Evolutionary conservation across 2,113 vertebrate species (phyloP).

Genomic region (Oncorhynchus nerka): DNA sequence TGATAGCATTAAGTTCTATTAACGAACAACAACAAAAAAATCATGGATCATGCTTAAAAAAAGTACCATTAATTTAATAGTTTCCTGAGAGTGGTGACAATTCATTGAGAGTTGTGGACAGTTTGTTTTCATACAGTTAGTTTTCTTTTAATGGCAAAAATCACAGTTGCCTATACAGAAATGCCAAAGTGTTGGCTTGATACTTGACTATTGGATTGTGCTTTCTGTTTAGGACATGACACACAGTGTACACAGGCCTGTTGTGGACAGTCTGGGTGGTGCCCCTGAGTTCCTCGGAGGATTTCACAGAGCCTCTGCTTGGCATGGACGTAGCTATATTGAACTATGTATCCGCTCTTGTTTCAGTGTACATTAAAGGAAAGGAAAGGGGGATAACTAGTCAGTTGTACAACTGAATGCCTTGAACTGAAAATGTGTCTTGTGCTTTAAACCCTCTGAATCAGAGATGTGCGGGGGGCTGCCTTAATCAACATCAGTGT

Average conservation of each 20-base stretch:
- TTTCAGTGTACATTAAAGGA: slow-evolving; percentile 19
- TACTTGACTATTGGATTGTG: background rate
- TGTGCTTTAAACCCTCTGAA: too few species aligned
- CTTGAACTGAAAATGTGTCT: too few species aligned
- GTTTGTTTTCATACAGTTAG: background rate
- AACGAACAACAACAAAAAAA: slow-evolving; percentile 35
- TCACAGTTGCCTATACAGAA: background rate
- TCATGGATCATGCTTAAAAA: slow-evolving; percentile 38
- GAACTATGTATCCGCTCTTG: slow-evolving; percentile 31
- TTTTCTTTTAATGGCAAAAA: background rate
- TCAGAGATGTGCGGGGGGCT: too few species aligned
- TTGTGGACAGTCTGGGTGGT: background rate
- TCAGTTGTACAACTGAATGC: too few species aligned
- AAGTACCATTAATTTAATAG: background rate
- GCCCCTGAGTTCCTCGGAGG: background rate
- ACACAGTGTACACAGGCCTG: background rate
- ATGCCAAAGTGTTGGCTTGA: background rate
- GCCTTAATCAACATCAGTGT: too few species aligned
- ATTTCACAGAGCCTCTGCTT: background rate
- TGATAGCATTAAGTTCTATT: slow-evolving; percentile 43
- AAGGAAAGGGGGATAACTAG: too few species aligned
- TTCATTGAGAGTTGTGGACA: slow-evolving; percentile 1
- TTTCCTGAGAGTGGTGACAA: background rate
- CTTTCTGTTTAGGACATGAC: background rate
- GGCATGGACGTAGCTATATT: slow-evolving; percentile 32